Conservation (phyloP, 2,888 invertebrate genomes). For the Ornithoptera alexandrae region DNA sequence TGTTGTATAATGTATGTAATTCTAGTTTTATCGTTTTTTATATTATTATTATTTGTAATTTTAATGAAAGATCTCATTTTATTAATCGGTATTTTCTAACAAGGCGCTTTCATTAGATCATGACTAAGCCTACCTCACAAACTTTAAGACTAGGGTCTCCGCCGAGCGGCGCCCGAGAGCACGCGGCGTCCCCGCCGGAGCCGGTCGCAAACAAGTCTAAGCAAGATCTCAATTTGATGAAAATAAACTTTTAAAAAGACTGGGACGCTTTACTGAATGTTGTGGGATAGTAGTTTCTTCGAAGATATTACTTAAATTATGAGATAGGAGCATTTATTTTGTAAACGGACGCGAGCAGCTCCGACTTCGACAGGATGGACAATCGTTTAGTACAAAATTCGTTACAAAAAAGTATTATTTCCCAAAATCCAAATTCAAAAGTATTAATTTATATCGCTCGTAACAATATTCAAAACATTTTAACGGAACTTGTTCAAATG, state of each 20-base stretch:
- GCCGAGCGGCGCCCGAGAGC: conserved; percentile 40
- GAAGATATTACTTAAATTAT: conserved; percentile 78
- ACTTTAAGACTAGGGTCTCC: conserved; percentile 65
- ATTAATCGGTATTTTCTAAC: conserved; percentile 81
- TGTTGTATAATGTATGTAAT: conserved; percentile 78
- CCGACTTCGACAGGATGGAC: conserved; percentile 57
- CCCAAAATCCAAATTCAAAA: conserved; percentile 72
- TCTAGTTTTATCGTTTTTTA: conserved; percentile 76
- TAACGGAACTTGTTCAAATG: conserved; percentile 49
- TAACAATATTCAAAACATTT: conserved; percentile 58
- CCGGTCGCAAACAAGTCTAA: conserved; percentile 74
- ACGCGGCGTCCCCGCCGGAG: conserved; percentile 40
- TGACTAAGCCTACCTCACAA: conserved; percentile 81
- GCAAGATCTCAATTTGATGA: conserved; percentile 81
- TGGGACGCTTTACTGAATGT: conserved; percentile 81
- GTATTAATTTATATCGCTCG: conserved; percentile 68
- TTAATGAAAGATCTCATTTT: conserved; percentile 81
- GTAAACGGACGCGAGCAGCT: conserved; percentile 52
- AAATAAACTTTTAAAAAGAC: conserved; percentile 79
- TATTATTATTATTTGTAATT: conserved; percentile 78
- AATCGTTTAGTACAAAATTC: conserved; percentile 75
- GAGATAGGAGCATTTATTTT: conserved; percentile 76
- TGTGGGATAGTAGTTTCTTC: conserved; percentile 78
- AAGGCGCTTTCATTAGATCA: conserved; percentile 80
- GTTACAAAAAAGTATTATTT: conserved; percentile 74